Base-by-base conservation (phyloP, 2,113 vertebrate genomes). In the Gulo gulo region DNA sequence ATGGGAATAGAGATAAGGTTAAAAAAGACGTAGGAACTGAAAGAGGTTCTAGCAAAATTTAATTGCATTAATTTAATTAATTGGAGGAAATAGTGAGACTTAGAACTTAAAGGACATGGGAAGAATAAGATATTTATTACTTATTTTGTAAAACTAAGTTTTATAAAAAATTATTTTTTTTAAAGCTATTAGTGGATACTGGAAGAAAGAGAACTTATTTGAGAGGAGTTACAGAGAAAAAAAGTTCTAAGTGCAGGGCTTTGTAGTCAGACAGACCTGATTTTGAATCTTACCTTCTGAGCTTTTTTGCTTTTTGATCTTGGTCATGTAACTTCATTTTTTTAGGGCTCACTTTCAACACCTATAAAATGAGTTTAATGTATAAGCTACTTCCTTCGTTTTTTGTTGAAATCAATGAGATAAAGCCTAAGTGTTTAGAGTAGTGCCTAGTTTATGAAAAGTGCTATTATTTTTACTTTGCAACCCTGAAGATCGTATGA, bases 251-350 rank as follows among this genome's bases (percentile, higher is more conserved):
- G 18, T 86, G 23, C 57, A 84, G 8, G 21, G 71, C 31, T 93
- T 81, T 50, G 24, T 89, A 34, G 85, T 90, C 36, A 65, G 6
- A 69, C 1, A 50, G 29, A 69, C 5, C 6, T 82, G 29, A 36
- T 67, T 93, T 93, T 91, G 12, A 87, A 82, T 82, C 65, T 34
- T 74, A 2, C 59, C 69, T 34, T 59, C 57, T 23, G 29, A 50
- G 36, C 47, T 90, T 91, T 61, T 36, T 94, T 94, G 67, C 21
- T 87, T 91, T 87, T 78, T 92, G 15, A 83, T 93, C 26, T 86
- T 74, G 13, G 34, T 42, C 4, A 63, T 65, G 14, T 63, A 76
- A 78, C 29, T 69, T 69, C 50, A 71, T 88, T 95, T 86, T 90
- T 91, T 65, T 90, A 65, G 50, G 61, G 36, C 34, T 84, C n/a